Base-by-base conservation (phyloP, 1,140 invertebrate genomes). In the Leptopilina boulardi region DNA sequence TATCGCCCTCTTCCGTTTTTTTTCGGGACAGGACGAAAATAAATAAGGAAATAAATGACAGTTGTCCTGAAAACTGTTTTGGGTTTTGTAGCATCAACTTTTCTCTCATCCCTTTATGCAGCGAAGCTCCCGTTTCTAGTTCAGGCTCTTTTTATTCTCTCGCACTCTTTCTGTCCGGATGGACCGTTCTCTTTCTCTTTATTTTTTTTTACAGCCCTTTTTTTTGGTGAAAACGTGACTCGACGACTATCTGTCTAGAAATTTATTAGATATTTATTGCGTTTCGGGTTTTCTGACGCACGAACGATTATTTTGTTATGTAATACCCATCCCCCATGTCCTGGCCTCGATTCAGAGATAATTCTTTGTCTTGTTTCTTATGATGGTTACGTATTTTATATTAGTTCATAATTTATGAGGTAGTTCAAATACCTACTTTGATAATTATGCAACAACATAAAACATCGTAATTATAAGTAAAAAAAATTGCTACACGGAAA, bases 211-310 rank as follows among this genome's bases (percentile, higher is more conserved):
- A 41, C 23, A 10, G 8, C 51, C 44, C 75, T 76, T 71, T 38
- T 34, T 38, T 38, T 38, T n/a, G n/a, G 59, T 75, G 80, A 80
- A 84, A 86, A 86, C 82, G 85, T 83, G 84, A 84, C 84, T 84
- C 79, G 54, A 79, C 84, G 81, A 81, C 85, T 83, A 89, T 1
- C 87, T 86, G 85, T 86, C 84, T 86, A 88, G 89, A 90, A 90
- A 90, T 87, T 88, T 88, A 90, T 91, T 89, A 86, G 89, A 90
- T 91, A 90, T 91, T 91, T 91, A 91, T 90, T 90, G 84, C 88
- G 81, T 30, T 79, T 82, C 83, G 85, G n/a, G 86, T 85, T 83
- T 84, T 84, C 84, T 88, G 84, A 79, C 81, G 83, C 81, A 80
- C 79, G 81, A 83, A 83, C 81, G 81, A 89, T 89, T 84, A 83